Conservation (phyloP, 2,113 vertebrate species). For the Aegypius monachus region DNA sequence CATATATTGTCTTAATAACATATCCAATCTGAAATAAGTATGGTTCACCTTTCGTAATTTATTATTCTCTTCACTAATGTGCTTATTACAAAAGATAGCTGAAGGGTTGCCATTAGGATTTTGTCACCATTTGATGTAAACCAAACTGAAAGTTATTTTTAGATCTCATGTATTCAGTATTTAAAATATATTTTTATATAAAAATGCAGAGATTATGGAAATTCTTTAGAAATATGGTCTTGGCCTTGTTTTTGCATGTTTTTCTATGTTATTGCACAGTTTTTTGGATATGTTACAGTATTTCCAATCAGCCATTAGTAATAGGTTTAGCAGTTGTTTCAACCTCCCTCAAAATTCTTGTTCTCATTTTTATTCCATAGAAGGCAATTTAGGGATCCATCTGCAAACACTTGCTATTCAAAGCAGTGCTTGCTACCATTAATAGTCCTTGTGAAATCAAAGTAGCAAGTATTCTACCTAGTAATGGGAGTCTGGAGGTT, state of each 20-base stretch:
- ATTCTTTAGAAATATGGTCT: neutral
- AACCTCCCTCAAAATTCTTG: neutral
- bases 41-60: neutral
- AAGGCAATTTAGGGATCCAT: neutral
- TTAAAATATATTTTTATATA: neutral
- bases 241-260: constrained; percentile 2
- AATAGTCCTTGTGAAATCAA: neutral
- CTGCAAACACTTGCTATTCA: neutral
- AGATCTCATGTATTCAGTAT: neutral
- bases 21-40: neutral
- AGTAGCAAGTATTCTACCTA: neutral
- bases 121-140: neutral
- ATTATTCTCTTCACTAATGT: neutral
- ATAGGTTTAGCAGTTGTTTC: constrained; percentile 27
- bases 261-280: neutral
- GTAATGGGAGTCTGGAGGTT: neutral
- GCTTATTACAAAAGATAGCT: neutral
- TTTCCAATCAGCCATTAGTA: constrained; percentile 17
- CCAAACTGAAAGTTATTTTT: neutral
- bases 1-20: neutral
- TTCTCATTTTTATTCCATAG: neutral
- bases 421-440: neutral
- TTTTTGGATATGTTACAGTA: constrained; percentile 3
- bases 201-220: neutral
- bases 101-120: neutral